Percentiles rank a stretch among this genome's conserved stretches.
Evolutionary conservation across 2,113 vertebrate genomes (phyloP).

Genomic region (Panthera leo): DNA sequence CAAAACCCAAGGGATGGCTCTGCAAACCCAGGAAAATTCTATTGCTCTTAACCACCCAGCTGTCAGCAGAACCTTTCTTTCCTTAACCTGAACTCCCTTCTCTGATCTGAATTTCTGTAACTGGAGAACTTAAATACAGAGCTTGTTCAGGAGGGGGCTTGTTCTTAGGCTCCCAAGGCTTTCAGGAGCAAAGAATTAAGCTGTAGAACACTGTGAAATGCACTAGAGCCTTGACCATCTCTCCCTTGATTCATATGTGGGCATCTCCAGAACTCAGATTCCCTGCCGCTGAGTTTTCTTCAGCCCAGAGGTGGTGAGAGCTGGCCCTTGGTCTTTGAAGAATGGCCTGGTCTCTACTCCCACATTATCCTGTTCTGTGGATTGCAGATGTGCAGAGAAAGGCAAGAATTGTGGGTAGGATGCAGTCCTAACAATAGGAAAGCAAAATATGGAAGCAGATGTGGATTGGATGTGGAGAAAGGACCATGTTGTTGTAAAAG

Average conservation of each 20-base stretch:
- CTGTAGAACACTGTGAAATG: background rate
- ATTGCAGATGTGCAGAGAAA: constrained; percentile 10
- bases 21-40: background rate
- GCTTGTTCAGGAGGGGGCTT: background rate
- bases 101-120: background rate
- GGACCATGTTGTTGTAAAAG: background rate
- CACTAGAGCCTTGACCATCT: background rate
- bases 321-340: background rate
- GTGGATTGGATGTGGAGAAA: background rate
- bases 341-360: background rate
- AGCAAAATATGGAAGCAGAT: background rate
- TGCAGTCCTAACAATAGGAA: background rate
- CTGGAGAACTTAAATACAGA: background rate
- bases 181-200: background rate
- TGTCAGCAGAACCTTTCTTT: background rate
- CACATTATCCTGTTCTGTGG: background rate
- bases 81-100: background rate
- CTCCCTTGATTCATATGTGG: background rate
- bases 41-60: fast-evolving
- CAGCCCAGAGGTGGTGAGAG: background rate
- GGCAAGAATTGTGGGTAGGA: background rate
- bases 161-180: background rate
- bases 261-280: background rate
- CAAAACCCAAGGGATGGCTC: background rate
- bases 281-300: background rate